These are phyloP conservation scores for Leptura quadrifasciata DNA, from an alignment of 2,888 invertebrate genomes.

Conservation along the genomic window DNA sequence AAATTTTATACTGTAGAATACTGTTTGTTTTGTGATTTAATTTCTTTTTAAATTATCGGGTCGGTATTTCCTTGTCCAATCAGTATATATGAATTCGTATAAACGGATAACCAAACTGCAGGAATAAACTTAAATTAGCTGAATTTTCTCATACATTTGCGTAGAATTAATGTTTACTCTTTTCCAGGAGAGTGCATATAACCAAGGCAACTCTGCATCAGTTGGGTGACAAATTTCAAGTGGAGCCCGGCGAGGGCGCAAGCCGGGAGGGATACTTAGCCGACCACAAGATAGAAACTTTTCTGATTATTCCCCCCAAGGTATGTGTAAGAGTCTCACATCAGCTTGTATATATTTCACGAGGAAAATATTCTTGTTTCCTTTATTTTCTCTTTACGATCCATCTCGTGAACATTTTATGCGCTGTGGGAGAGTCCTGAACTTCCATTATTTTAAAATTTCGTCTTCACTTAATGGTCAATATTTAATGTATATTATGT, in stretches of 20 bases:
- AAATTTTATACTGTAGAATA: too few relatives aligned
- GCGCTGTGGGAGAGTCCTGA: not conserved
- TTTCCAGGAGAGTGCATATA: conserved; percentile 88
- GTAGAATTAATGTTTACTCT: conserved; percentile 2
- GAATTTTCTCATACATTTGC: not conserved
- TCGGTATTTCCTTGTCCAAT: too few relatives aligned
- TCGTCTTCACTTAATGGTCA: too few relatives aligned
- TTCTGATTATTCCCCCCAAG: conserved; percentile 89
- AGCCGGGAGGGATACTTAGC: conserved; percentile 89
- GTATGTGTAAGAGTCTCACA: conserved; percentile 74
- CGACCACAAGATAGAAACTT: conserved; percentile 93
- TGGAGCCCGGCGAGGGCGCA: conserved; percentile 89
- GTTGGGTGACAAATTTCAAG: conserved; percentile 87
- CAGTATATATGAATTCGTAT: too few relatives aligned
- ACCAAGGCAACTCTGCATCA: conserved; percentile 90
- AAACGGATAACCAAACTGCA: too few relatives aligned
- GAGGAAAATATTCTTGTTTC: not conserved
- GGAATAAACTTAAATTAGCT: too few relatives aligned
- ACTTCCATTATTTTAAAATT: too few relatives aligned
- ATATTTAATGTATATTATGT: too few relatives aligned
- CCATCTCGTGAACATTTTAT: not conserved
- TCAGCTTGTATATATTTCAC: not conserved
- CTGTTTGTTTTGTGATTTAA: too few relatives aligned
- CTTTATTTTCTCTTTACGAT: not conserved
- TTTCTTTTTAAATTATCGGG: too few relatives aligned